phyloP scores from a whole-genome alignment of 2,888 invertebrate species.

The Chymomyza amoena region DNA sequence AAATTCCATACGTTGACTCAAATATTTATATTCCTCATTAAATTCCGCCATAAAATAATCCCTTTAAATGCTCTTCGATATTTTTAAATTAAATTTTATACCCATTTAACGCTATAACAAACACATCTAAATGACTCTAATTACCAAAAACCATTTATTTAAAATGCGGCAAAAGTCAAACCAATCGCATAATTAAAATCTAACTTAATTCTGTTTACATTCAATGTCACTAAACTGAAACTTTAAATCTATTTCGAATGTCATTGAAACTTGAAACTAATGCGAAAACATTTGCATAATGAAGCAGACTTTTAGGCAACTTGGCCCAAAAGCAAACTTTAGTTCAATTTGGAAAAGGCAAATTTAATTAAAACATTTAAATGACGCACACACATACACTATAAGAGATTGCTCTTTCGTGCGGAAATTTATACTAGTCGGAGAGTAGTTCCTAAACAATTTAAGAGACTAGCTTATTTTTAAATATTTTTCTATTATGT shows the following conservation, averaged over 20 bases:
- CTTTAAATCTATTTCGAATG: conserved; percentile 25
- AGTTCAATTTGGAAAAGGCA: background rate
- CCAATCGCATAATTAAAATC: background rate
- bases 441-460: no score
- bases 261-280: conserved; percentile 27
- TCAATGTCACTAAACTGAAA: background rate
- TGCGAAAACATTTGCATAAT: conserved; percentile 18
- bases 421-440: no score
- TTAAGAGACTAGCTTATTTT: no score
- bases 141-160: background rate
- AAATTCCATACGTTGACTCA: no score
- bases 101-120: no score
- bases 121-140: no score
- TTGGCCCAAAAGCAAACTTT: conserved; percentile 11
- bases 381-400: background rate
- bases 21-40: no score
- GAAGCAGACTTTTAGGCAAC: background rate
- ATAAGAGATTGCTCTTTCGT: background rate
- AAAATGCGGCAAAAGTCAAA: no score
- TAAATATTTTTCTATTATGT: no score
- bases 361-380: conserved; percentile 45
- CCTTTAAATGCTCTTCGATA: no score
- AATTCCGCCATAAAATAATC: no score
- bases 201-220: conserved; percentile 1
- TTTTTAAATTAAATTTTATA: no score